Base-by-base conservation (phyloP, 2,797 vertebrate genomes). In the Lycodopsis pacificus region DNA sequence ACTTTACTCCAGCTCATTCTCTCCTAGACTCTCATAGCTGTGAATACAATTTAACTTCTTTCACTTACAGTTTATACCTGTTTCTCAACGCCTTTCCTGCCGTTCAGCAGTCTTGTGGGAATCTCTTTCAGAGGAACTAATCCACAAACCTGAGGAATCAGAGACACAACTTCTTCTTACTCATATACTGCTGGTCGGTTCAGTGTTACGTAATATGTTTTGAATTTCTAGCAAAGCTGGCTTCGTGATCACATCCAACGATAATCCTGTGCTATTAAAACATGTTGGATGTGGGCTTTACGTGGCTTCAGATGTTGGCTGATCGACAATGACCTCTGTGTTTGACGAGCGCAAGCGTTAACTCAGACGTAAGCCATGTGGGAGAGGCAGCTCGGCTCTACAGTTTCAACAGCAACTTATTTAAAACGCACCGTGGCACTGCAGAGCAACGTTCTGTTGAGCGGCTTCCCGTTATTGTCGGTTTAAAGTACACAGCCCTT, bases 201-300 rank as follows among this genome's bases (percentile, higher is more conserved):
- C 49, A 40, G 32, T 14, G 34, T 91, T 91, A 12, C 20, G 10
- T 64, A 79, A 88, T 77, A 13, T 87, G 81, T 86, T 92, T 86
- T 80, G 48, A 73, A 73, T 71, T 58, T 62, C 38, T 65, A 62
- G 53, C 48, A 71, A 86, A 73, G 56, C 67, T 69, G 77, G 72
- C 34, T 85, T 71, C 62, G 59, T 70, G 48, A 76, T 42, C 71
- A 77, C 58, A 84, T 44, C 38, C 15, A 57, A 51, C n/a, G 69
- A 3, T 71, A 79, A 82, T 86, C 73, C 65, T 71, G 11, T 25
- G 5, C 19, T 22, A 32, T 65, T 49, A 57, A 69, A 71, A 71
- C 40, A 65, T 30, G 49, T n/a, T 66, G 32, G 22, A 58, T 34
- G 38, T 51, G 22, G 5, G 3, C 34, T 48, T 15, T 44, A 73